phyloP scores from a whole-genome alignment of 1,140 invertebrate species.

The Conopomorpha cramerella region DNA sequence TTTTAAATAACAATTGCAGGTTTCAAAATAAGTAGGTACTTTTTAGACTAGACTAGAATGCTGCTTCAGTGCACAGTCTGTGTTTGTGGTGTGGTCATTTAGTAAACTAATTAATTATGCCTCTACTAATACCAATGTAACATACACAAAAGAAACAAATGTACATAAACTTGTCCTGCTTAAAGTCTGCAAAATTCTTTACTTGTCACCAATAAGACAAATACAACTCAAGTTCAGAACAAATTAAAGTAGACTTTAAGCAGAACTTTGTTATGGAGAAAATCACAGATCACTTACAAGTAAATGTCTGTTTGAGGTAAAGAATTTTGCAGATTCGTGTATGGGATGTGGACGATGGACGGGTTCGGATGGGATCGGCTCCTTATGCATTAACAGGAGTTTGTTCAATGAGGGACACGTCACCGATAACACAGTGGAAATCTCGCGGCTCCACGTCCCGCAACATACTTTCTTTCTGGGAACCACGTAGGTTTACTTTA shows the following conservation, averaged over 20 bases:
- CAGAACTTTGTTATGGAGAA: conserved; percentile 20
- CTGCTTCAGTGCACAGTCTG: no score
- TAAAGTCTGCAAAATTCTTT: conserved; percentile 54
- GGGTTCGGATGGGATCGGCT: conserved; percentile 7
- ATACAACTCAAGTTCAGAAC: conserved; percentile 2
- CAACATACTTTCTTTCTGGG: conserved; percentile 43
- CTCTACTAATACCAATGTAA: no score
- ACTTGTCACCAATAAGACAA: conserved; percentile 14
- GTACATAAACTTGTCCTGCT: no score
- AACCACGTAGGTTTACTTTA: no score
- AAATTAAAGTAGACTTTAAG: conserved; percentile 41
- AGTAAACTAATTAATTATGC: no score
- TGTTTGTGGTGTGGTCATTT: no score
- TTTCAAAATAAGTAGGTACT: no score
- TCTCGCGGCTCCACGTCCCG: conserved; percentile 46
- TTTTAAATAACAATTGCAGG: no score
- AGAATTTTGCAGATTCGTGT: conserved; percentile 51
- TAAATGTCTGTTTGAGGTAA: conserved; percentile 25
- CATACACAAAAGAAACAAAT: no score
- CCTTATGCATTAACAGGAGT: conserved; percentile 17
- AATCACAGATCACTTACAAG: conserved; percentile 28
- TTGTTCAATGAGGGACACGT: conserved; percentile 42
- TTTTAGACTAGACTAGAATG: no score
- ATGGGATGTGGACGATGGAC: no score
- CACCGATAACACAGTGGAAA: conserved; percentile 48